Base-by-base conservation (phyloP, 1,140 invertebrate genomes). In the Muscidifurax raptorellus region DNA sequence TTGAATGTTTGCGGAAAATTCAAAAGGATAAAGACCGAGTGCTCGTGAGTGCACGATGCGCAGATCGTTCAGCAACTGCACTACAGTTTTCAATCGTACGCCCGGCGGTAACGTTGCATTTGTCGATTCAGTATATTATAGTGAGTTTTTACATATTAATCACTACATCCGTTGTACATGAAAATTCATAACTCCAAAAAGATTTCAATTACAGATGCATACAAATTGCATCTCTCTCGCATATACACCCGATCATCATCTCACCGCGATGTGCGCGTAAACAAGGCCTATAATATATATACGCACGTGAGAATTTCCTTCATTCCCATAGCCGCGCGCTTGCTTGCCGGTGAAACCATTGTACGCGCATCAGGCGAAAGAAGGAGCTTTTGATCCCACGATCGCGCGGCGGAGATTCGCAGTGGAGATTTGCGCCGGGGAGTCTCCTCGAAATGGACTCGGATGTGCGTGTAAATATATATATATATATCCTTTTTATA, bases 271-370 rank as follows among this genome's bases (percentile, higher is more conserved):
- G 47, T 22, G 47, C 47, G 18, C 10, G 36, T 9, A 40, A 40
- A 40, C 6, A 40, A 40, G 32, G 36, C 18, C 47, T 52, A 1
- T 18, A 18, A 52, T 59, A 59, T 47, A 59, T 59, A 59, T 22
- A 7, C 22, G 52, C 86, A 85, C 85, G 87, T 90, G 90, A 89
- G 89, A 91, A 90, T 90, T 89, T 86, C 87, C 86, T 88, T 87
- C 82, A 78, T 86, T 88, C 87, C 84, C 85, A 87, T 84, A 90
- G 90, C 87, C 32, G 86, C 88, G n/a, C n/a, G n/a, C n/a, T n/a
- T n/a, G n/a, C n/a, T n/a, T n/a, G n/a, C n/a, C n/a, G 88, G 74
- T 88, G 52, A 64, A 77, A 30, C 36, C 85, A 83, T 88, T 86
- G 69, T 85, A 59, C 47, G 82, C 76, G 69, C 67, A 81, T 22